phyloP scores from a whole-genome alignment of 1,140 invertebrate species.

The Geopemphigus sp. region DNA sequence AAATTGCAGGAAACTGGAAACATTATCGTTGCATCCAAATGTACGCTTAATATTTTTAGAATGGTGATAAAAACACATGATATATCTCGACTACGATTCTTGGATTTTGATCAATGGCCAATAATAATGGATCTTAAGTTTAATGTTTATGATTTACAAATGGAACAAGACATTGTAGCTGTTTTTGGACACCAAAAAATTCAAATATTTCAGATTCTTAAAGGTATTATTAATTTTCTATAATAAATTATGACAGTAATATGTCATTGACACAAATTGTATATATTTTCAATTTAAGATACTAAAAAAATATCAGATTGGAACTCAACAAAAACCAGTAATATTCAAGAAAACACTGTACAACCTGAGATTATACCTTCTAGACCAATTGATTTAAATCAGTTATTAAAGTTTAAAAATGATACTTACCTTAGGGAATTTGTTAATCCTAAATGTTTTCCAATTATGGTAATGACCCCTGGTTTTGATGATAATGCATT shows the following conservation, averaged over 20 bases:
- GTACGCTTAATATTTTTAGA: slow-evolving; percentile 61
- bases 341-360: not conserved
- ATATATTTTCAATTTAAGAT: not conserved
- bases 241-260: not conserved
- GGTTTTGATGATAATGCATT: slow-evolving; percentile 27
- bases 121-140: slow-evolving; percentile 60
- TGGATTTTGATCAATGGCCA: slow-evolving; percentile 64
- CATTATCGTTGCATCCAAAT: slow-evolving; percentile 61
- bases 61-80: slow-evolving; percentile 65
- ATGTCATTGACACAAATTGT: not conserved
- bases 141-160: slow-evolving; percentile 57
- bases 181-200: slow-evolving; percentile 58
- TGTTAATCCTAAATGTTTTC: slow-evolving; percentile 36
- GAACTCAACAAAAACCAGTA: slow-evolving; percentile 6
- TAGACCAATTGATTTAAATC: slow-evolving; percentile 27
- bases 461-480: slow-evolving; percentile 30
- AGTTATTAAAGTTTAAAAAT: slow-evolving; percentile 28
- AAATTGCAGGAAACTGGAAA: slow-evolving; percentile 61
- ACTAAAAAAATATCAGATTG: slow-evolving; percentile 37
- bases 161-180: slow-evolving; percentile 64
- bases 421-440: slow-evolving; percentile 6
- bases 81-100: slow-evolving; percentile 63
- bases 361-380: not conserved
- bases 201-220: slow-evolving; percentile 57
- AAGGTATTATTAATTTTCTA: slow-evolving; percentile 50